These are phyloP conservation scores for Papilio polyxenes DNA, from an alignment of 1,140 invertebrate genomes.

Conservation along the genomic window DNA sequence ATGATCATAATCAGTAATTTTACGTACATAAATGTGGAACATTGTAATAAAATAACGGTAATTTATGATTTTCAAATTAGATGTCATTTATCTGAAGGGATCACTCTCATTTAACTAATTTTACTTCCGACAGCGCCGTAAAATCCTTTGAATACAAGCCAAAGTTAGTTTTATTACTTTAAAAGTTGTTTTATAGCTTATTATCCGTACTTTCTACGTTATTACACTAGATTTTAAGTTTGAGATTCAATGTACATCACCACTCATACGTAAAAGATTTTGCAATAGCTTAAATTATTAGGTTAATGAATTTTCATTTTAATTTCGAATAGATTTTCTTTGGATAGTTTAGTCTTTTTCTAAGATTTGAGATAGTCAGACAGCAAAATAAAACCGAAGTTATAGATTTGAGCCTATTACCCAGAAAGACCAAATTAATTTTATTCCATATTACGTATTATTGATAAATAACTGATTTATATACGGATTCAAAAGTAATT, in stretches of 20 bases:
- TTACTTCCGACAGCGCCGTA: background rate
- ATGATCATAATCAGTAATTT: background rate
- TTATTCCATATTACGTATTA: background rate
- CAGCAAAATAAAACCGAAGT: no score
- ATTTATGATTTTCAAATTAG: background rate
- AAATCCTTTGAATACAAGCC: background rate
- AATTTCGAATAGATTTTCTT: no score
- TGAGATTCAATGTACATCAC: background rate
- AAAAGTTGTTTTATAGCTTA: background rate
- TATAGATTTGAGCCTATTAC: background rate
- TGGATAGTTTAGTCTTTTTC: no score
- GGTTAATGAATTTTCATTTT: no score
- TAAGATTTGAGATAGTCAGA: no score
- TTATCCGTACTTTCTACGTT: background rate
- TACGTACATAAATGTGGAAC: background rate
- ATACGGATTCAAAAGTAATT: conserved; percentile 16
- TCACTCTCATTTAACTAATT: conserved; percentile 1
- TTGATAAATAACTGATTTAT: background rate
- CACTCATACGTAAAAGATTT: no score
- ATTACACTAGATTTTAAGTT: background rate
- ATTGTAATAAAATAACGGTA: background rate
- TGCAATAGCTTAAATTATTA: no score
- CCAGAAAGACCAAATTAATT: background rate
- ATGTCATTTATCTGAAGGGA: conserved; percentile 8
- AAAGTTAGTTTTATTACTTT: conserved; percentile 19